Evolutionary conservation across 2,113 vertebrate genomes (phyloP).

Genomic region (Turnix velox): DNA sequence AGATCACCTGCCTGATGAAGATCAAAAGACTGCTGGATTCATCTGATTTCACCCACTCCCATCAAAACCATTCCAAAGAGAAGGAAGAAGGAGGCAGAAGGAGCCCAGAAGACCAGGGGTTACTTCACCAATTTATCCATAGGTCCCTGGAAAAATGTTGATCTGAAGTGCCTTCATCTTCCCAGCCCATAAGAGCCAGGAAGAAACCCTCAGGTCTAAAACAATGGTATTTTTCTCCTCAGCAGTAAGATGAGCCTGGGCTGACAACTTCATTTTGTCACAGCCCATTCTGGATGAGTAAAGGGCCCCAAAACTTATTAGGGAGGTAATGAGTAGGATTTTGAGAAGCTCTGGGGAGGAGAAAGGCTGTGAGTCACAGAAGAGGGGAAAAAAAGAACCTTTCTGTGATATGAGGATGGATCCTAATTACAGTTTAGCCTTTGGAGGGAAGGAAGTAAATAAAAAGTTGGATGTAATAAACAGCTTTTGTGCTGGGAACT

Average conservation of each 20-base stretch:
- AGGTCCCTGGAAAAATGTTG: neutral
- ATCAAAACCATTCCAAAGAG: neutral
- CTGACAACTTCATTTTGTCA: neutral
- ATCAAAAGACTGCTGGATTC: neutral
- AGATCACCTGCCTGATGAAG: neutral
- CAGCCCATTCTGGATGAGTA: neutral
- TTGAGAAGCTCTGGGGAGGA: neutral
- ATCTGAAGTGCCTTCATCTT: neutral
- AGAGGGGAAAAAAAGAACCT: accelerated
- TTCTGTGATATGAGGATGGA: neutral
- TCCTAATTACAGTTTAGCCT: neutral
- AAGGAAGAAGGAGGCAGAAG: neutral
- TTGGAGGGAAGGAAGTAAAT: neutral
- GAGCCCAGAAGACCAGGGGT: neutral
- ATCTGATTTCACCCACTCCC: neutral
- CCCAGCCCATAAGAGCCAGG: neutral
- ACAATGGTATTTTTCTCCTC: neutral
- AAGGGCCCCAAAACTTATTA: neutral
- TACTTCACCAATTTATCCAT: neutral
- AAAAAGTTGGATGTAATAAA: neutral
- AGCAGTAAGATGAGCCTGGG: neutral
- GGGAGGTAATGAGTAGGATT: neutral
- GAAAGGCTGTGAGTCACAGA: neutral
- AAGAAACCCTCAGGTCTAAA: neutral
- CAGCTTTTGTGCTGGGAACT: neutral